Evolutionary conservation across 2,113 vertebrate species (phyloP).

Genomic region (Colaptes auratus): DNA sequence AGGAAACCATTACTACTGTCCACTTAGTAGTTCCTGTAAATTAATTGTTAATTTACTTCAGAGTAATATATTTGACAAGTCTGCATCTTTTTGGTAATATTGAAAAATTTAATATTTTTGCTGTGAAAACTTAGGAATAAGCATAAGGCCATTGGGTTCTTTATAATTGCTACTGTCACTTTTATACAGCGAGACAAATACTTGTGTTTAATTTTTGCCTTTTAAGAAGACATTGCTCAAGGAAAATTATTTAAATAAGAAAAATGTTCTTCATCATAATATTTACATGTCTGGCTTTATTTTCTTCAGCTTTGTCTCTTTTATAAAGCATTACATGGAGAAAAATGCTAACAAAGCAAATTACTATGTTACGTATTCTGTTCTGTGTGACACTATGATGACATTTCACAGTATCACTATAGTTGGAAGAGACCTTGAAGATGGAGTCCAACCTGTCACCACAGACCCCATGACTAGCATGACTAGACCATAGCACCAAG

Average conservation of each 20-base stretch:
- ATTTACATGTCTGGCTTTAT: slow-evolving; percentile 11
- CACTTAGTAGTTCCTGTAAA: slow-evolving; percentile 58
- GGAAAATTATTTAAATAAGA: slow-evolving; percentile 44
- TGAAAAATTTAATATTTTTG: slow-evolving; percentile 55
- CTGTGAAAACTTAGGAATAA: slow-evolving; percentile 43
- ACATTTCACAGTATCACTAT: too few species aligned
- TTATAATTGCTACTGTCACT: not conserved
- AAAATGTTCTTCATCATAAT: not conserved
- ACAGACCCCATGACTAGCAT: too few species aligned
- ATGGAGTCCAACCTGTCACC: too few species aligned
- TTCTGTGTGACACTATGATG: not conserved
- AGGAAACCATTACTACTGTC: slow-evolving; percentile 37
- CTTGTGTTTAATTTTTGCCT: slow-evolving; percentile 22
- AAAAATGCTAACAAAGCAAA: not conserved
- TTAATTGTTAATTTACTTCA: slow-evolving; percentile 54
- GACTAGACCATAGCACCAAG: too few species aligned
- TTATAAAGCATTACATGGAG: slow-evolving; percentile 5
- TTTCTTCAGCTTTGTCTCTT: slow-evolving; percentile 26
- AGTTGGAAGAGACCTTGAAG: too few species aligned
- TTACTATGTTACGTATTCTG: not conserved
- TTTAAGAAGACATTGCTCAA: slow-evolving; percentile 28
- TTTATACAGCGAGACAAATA: slow-evolving; percentile 53
- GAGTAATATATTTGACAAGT: slow-evolving; percentile 66
- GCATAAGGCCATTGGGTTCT: not conserved
- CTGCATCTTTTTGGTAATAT: slow-evolving; percentile 55